phyloP scores from a whole-genome alignment of 1,140 invertebrate species.

The Drepana arcuata region DNA sequence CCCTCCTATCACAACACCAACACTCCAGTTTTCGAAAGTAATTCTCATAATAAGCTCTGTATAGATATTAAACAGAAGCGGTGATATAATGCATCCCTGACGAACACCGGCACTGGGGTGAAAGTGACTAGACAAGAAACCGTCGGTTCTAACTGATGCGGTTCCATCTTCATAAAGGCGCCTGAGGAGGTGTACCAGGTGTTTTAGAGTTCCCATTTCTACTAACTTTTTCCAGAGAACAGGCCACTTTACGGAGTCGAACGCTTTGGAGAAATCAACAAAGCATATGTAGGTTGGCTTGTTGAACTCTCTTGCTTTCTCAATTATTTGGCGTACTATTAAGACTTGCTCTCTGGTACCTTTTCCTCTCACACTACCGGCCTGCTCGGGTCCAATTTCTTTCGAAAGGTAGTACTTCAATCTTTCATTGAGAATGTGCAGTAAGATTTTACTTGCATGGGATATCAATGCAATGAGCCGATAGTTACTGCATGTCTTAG shows the following conservation, averaged over 20 bases:
- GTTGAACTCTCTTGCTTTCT: conserved; percentile 9
- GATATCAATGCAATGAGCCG: conserved; percentile 13
- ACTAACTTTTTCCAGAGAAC: conserved; percentile 1
- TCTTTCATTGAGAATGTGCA: conserved; percentile 13
- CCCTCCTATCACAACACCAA: conserved; percentile 8
- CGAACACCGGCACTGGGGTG: conserved; percentile 12
- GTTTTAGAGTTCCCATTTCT: conserved; percentile 9
- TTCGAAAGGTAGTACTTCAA: conserved; percentile 7
- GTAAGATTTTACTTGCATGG: conserved; percentile 18
- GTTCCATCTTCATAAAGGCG: conserved; percentile 7
- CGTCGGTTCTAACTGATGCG: conserved; percentile 13
- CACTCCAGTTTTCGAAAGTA: conserved; percentile 9
- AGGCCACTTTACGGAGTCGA: conserved; percentile 7
- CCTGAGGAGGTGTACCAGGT: conserved; percentile 13
- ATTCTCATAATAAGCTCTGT: conserved; percentile 13
- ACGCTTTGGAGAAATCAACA: conserved; percentile 7
- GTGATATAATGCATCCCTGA: conserved; percentile 16
- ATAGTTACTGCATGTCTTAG: conserved; percentile 14
- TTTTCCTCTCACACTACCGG: conserved; percentile 15
- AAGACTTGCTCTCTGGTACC: conserved; percentile 21
- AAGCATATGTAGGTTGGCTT: conserved; percentile 9
- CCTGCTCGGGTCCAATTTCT: conserved; percentile 16
- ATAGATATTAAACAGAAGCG: conserved; percentile 13
- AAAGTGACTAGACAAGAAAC: conserved; percentile 8
- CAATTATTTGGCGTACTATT: conserved; percentile 6